These are phyloP conservation scores for Serranus cabrilla DNA, from an alignment of 2,797 vertebrate genomes.

Conservation along the genomic window DNA sequence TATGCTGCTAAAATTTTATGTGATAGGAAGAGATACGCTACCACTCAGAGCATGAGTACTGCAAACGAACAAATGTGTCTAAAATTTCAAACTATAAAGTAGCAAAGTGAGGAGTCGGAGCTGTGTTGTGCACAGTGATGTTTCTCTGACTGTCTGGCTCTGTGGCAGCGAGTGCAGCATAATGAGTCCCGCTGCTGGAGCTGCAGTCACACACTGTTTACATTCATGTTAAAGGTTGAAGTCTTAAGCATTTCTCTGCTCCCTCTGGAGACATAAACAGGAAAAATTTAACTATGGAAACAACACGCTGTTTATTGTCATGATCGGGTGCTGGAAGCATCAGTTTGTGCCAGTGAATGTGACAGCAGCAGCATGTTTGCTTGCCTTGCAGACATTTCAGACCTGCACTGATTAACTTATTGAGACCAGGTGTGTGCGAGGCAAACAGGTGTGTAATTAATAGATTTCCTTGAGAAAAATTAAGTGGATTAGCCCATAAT, in stretches of 20 bases:
- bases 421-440: constrained; percentile 20
- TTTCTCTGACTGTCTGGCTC: constrained; percentile 14
- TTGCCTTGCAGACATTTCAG: constrained; percentile 22
- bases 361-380: not conserved
- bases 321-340: constrained; percentile 1
- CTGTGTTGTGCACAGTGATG: constrained; percentile 10
- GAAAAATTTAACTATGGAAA: constrained; percentile 15
- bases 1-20: constrained; percentile 18
- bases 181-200: constrained; percentile 63
- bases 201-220: constrained; percentile 56
- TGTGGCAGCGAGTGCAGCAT: constrained; percentile 25
- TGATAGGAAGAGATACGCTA: constrained; percentile 10
- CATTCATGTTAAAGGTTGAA: constrained; percentile 57
- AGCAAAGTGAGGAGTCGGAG: constrained; percentile 9
- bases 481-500: not conserved
- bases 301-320: constrained; percentile 5
- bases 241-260: constrained; percentile 26
- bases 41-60: not conserved
- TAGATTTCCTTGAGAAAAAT: constrained; percentile 5
- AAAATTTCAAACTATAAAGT: constrained; percentile 19
- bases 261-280: constrained; percentile 43
- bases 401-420: constrained; percentile 2
- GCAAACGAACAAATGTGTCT: constrained; percentile 18
- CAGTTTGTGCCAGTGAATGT: constrained; percentile 5
- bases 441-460: constrained; percentile 26